These are phyloP conservation scores for Lampris megalopsis DNA, from an alignment of 2,113 vertebrate species.

Conservation along the genomic window DNA sequence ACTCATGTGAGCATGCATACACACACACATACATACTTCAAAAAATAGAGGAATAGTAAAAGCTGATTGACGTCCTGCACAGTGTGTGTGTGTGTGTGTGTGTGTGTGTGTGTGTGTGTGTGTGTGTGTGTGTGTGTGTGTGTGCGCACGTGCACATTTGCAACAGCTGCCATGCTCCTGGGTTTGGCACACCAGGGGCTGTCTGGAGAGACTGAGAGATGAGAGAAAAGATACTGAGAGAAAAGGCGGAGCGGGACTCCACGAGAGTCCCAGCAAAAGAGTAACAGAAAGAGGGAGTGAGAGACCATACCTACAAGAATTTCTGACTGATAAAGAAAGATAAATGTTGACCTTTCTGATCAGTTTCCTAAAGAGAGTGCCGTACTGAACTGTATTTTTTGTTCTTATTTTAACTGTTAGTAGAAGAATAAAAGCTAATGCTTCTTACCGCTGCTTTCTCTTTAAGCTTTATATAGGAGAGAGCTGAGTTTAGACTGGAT, in stretches of 20 bases:
- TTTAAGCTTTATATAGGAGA: no score
- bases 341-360: not conserved
- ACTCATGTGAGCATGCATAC: constrained; percentile 2
- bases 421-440: no score
- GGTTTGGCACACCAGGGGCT: constrained; percentile 35
- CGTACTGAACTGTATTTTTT: no score
- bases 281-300: not conserved
- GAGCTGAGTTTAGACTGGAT: not conserved
- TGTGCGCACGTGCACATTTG: not conserved
- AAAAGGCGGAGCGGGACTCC: no score
- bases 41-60: no score
- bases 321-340: not conserved
- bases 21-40: constrained; percentile 3
- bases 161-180: constrained; percentile 36
- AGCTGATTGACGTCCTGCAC: no score
- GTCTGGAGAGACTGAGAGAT: constrained; percentile 8
- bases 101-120: constrained; percentile 3
- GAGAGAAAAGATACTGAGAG: no score
- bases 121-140: constrained; percentile 10
- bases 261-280: no score
- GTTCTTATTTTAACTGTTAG: no score
- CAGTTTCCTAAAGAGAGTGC: no score
- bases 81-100: no score
- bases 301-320: constrained; percentile 12
- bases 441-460: no score